These are phyloP conservation scores for Aphis craccivora DNA, from an alignment of 1,140 invertebrate genomes.

Conservation along the genomic window DNA sequence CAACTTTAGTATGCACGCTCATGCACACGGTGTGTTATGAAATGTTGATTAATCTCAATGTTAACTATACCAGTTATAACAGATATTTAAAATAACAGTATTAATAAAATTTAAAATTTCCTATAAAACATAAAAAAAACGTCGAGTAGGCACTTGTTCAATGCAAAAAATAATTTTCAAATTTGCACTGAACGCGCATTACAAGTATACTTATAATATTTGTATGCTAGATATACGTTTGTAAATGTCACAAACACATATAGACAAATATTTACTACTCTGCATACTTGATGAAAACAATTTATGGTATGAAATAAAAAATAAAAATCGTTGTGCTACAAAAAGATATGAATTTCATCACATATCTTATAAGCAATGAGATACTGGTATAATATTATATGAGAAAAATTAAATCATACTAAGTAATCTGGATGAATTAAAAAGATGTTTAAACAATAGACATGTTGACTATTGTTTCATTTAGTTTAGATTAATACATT, in stretches of 20 bases:
- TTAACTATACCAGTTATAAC: background rate
- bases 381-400: background rate
- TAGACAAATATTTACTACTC: background rate
- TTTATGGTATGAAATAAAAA: no score
- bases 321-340: no score
- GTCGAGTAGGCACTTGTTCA: background rate
- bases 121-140: background rate
- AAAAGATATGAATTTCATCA: no score
- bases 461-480: background rate
- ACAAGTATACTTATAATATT: background rate
- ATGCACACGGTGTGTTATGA: background rate
- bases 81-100: background rate
- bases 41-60: slow-evolving; percentile 49
- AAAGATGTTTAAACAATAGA: background rate
- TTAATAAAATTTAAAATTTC: background rate
- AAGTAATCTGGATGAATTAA: background rate
- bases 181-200: background rate
- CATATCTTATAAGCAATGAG: no score
- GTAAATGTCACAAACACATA: background rate
- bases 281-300: no score
- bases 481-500: background rate
- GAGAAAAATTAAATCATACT: background rate
- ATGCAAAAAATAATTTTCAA: background rate
- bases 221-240: background rate
- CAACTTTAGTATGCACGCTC: background rate